Conservation (phyloP, 2,888 invertebrate species). For the Oxycera nigricornis region DNA sequence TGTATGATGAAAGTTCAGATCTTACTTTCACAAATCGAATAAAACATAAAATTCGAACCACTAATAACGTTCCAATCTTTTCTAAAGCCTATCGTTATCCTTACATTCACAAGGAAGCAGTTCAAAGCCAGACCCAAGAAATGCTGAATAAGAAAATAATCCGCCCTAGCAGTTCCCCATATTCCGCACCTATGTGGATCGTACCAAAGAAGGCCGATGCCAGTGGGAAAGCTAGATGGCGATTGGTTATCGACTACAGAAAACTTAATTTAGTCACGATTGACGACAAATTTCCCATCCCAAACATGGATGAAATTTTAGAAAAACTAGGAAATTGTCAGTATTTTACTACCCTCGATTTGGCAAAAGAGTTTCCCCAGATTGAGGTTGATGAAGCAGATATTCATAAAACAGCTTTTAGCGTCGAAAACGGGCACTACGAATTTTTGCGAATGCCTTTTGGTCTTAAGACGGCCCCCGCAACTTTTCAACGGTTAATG, state of each 20-base stretch:
- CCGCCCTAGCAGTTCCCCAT: too few relatives aligned
- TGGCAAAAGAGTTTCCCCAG: background rate
- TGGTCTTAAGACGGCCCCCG: too few relatives aligned
- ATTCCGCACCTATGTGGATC: background rate
- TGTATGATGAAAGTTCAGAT: too few relatives aligned
- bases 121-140: constrained; percentile 36
- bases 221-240: background rate
- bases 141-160: constrained; percentile 24
- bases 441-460: too few relatives aligned
- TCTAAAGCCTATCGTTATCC: constrained; percentile 42
- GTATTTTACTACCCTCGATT: too few relatives aligned
- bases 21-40: too few relatives aligned
- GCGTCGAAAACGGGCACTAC: too few relatives aligned
- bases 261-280: background rate
- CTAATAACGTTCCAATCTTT: constrained; percentile 43
- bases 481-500: too few relatives aligned
- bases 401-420: too few relatives aligned
- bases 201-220: background rate
- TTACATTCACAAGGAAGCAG: background rate
- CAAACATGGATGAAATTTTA: background rate
- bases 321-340: too few relatives aligned
- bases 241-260: background rate
- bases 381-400: background rate
- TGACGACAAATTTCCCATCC: background rate
- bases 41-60: too few relatives aligned